Evolutionary conservation across 1,140 invertebrate species (phyloP).

Genomic region (Anoplolepis gracilipes): DNA sequence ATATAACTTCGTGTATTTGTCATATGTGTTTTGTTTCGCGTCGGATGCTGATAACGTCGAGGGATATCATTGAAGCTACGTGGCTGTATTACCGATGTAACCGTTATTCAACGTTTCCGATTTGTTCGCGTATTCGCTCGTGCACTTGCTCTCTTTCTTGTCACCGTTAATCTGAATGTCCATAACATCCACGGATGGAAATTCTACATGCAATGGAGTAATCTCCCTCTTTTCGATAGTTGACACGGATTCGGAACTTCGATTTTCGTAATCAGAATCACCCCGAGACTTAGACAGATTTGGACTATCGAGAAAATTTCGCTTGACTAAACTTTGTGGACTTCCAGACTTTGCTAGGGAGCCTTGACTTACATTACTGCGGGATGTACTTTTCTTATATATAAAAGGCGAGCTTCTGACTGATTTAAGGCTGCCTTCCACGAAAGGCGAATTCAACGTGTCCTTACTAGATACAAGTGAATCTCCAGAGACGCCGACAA

Average conservation of each 20-base stretch:
- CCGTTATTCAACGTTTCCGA: slow-evolving; percentile 82
- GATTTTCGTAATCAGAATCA: slow-evolving; percentile 82
- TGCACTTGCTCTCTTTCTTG: slow-evolving; percentile 56
- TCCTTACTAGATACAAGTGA: slow-evolving; percentile 82
- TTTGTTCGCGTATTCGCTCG: slow-evolving; percentile 74
- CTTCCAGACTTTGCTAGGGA: slow-evolving; percentile 77
- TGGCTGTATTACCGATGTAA: slow-evolving; percentile 82
- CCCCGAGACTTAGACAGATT: slow-evolving; percentile 62
- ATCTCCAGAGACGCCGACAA: slow-evolving; percentile 81
- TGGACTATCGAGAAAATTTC: slow-evolving; percentile 71
- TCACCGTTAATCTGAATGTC: slow-evolving; percentile 70
- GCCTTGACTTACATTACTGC: slow-evolving; percentile 76
- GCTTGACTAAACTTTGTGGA: slow-evolving; percentile 72
- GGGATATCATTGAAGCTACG: slow-evolving; percentile 75
- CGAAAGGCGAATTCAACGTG: slow-evolving; percentile 82
- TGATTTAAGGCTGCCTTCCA: slow-evolving; percentile 82
- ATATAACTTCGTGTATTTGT: slow-evolving; percentile 7
- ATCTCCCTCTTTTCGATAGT: slow-evolving; percentile 66
- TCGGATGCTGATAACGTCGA: neutral
- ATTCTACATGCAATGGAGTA: slow-evolving; percentile 70
- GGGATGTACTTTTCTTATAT: slow-evolving; percentile 75
- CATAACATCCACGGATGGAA: slow-evolving; percentile 74
- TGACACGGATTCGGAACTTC: slow-evolving; percentile 77
- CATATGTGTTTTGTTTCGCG: neutral
- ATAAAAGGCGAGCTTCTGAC: slow-evolving; percentile 81